Percentiles rank a stretch among this genome's conserved stretches.
These are phyloP conservation scores for Lithophane ornitopus DNA, from an alignment of 2,888 invertebrate species.

Conservation along the genomic window DNA sequence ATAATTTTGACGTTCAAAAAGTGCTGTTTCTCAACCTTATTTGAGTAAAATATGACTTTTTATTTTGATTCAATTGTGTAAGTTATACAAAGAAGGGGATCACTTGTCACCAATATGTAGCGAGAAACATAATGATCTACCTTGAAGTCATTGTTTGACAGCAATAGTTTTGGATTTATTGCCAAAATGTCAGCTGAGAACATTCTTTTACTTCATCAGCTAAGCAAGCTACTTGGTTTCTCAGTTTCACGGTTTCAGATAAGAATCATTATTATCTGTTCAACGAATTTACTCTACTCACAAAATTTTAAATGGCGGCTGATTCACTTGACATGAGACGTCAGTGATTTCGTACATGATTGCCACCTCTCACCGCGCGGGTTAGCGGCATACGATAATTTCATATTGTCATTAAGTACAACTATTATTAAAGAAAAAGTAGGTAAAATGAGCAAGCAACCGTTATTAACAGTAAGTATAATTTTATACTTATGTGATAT, in stretches of 20 bases:
- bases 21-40: neutral
- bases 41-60: neutral
- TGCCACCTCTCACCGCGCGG: constrained; percentile 61
- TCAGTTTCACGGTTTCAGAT: neutral
- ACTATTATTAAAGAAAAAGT: constrained; percentile 57
- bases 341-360: constrained; percentile 67
- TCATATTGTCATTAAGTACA: constrained; percentile 72
- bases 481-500: too few species aligned
- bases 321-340: constrained; percentile 61
- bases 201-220: neutral
- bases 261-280: neutral
- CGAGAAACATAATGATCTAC: neutral
- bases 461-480: constrained; percentile 75
- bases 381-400: constrained; percentile 64
- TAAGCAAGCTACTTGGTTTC: neutral
- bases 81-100: neutral
- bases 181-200: neutral
- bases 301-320: constrained; percentile 38
- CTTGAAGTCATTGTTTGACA: neutral
- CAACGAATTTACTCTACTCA: constrained; percentile 15
- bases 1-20: neutral
- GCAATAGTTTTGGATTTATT: neutral
- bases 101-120: neutral
- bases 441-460: constrained; percentile 67
- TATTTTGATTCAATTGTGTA: neutral